phyloP scores from a whole-genome alignment of 1,140 invertebrate genomes.

The Drosophila micromelanica region DNA sequence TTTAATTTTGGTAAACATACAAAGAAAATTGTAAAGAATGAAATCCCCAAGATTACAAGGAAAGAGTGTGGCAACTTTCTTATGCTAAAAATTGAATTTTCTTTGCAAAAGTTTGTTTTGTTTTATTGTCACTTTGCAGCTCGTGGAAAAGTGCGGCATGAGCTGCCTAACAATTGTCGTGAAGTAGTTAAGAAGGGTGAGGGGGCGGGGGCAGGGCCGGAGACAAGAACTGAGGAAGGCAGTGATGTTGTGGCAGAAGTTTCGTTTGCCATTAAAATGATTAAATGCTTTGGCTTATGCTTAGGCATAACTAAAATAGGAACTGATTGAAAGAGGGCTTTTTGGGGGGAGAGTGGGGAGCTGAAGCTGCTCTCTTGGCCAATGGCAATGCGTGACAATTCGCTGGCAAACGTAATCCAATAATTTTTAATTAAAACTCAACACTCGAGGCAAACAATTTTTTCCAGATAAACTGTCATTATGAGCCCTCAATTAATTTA shows the following conservation, averaged over 20 bases:
- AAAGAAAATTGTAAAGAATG: too few species aligned
- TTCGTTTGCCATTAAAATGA: conserved; percentile 79
- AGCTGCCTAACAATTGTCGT: conserved; percentile 32
- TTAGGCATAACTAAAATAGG: conserved; percentile 80
- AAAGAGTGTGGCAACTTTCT: neutral
- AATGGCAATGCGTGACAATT: conserved; percentile 57
- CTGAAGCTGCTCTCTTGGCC: neutral
- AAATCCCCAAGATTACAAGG: too few species aligned
- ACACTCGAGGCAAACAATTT: conserved; percentile 82
- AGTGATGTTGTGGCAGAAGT: neutral
- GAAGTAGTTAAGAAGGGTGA: neutral
- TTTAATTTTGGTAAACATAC: too few species aligned
- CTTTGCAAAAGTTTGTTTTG: neutral
- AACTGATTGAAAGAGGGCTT: conserved; percentile 14
- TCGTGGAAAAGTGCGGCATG: conserved; percentile 28
- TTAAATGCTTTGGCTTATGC: conserved; percentile 83
- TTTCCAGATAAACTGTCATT: conserved; percentile 83
- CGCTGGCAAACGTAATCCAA: conserved; percentile 71
- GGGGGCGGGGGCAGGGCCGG: neutral
- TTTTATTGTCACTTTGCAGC: conserved; percentile 14
- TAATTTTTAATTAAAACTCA: conserved; percentile 83
- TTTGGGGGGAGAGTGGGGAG: neutral
- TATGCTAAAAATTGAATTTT: neutral
- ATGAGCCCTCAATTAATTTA: conserved; percentile 83
- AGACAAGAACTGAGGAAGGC: neutral